Conservation (phyloP, 2,113 vertebrate species). For the Corythornis cristatus region DNA sequence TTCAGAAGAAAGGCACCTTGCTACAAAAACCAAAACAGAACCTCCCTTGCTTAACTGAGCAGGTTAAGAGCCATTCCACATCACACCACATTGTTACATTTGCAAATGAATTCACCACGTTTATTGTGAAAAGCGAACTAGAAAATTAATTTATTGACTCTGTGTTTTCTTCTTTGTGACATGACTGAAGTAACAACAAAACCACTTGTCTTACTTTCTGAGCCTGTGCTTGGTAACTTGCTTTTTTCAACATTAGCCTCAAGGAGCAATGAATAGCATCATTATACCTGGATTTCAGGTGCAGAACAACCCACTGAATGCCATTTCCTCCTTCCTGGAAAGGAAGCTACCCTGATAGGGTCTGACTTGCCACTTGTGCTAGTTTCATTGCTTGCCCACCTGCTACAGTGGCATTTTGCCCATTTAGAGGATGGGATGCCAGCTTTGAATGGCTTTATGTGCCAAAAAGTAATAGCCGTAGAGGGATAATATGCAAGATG, state of each 20-base stretch:
- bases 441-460: not conserved
- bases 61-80: not conserved
- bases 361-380: not conserved
- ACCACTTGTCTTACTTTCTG: not conserved
- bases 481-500: not conserved
- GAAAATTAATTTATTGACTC: not conserved
- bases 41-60: not conserved
- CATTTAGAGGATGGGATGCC: not conserved
- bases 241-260: not conserved
- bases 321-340: not conserved
- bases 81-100: not conserved
- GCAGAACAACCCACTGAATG: not conserved
- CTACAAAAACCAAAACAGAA: not conserved
- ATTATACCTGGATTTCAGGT: not conserved
- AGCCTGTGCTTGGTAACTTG: not conserved
- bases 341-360: not conserved
- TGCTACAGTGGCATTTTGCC: constrained; percentile 28
- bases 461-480: not conserved
- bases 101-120: not conserved
- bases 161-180: not conserved
- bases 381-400: constrained; percentile 13
- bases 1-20: not conserved
- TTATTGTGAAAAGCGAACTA: not conserved
- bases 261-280: not conserved
- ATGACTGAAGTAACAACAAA: not conserved